Evolutionary conservation across 2,888 invertebrate species (phyloP).

Genomic region (Pinctada fucata): DNA sequence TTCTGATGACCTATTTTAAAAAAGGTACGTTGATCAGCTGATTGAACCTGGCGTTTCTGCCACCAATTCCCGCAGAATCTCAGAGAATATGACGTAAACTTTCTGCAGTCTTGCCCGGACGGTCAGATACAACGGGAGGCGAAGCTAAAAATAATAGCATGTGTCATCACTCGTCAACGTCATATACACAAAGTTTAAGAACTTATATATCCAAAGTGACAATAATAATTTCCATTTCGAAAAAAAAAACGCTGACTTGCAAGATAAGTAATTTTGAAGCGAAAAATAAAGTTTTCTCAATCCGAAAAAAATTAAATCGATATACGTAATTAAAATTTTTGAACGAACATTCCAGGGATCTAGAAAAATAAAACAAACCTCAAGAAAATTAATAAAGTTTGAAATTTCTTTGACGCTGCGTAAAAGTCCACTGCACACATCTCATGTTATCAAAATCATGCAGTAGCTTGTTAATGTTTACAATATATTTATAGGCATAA

Average conservation of each 20-base stretch:
- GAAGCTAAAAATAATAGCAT: constrained; percentile 42
- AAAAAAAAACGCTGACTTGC: too few relatives aligned
- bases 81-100: constrained; percentile 33
- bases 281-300: too few relatives aligned
- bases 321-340: too few relatives aligned
- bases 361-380: too few relatives aligned
- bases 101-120: constrained; percentile 21
- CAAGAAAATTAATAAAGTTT: too few relatives aligned
- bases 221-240: too few relatives aligned
- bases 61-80: constrained; percentile 41
- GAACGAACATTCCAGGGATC: too few relatives aligned
- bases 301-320: too few relatives aligned
- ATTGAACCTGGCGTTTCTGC: background rate
- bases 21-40: background rate
- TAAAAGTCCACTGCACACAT: background rate
- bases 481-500: constrained; percentile 26
- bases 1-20: constrained; percentile 13
- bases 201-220: too few relatives aligned
- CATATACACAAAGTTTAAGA: background rate
- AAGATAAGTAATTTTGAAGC: too few relatives aligned
- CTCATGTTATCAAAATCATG: constrained; percentile 10
- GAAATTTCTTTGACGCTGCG: too few relatives aligned
- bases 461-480: constrained; percentile 24
- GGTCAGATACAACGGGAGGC: constrained; percentile 40
- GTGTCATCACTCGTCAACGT: constrained; percentile 35